Percentiles rank a stretch among this genome's conserved stretches.
Conservation (phyloP, 2,888 invertebrate species). For the Drosophila borborema region DNA sequence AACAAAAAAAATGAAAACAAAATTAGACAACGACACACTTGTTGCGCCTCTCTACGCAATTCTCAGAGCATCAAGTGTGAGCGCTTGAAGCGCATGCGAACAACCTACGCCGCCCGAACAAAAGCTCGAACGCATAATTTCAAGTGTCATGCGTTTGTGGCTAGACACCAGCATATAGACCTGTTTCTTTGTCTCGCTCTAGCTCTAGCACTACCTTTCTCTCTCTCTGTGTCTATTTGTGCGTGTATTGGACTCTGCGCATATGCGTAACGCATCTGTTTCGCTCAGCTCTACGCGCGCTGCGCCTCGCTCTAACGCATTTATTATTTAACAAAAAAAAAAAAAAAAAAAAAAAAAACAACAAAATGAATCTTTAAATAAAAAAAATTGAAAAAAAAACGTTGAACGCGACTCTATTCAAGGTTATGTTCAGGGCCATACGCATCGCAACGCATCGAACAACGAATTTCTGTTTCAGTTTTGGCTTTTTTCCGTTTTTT, state of each 20-base stretch:
- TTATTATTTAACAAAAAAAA: constrained; percentile 48
- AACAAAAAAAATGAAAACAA: background rate
- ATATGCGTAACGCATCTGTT: constrained; percentile 74
- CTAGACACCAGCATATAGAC: constrained; percentile 27
- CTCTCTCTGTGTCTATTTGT: constrained; percentile 9
- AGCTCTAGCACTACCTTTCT: background rate
- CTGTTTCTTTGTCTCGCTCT: background rate
- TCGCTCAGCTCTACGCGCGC: constrained; percentile 35
- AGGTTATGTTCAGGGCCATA: constrained; percentile 84
- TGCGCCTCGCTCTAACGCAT: constrained; percentile 70
- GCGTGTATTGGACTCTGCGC: constrained; percentile 31
- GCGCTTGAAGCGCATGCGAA: constrained; percentile 50
- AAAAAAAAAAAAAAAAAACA: constrained; percentile 28
- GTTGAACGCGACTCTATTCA: constrained; percentile 71
- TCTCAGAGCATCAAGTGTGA: constrained; percentile 27
- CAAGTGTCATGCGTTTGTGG: constrained; percentile 62
- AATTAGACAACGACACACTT: constrained; percentile 1
- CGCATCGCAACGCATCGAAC: constrained; percentile 71
- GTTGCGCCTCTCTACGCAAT: constrained; percentile 37
- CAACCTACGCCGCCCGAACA: constrained; percentile 39
- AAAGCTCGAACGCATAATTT: constrained; percentile 61
- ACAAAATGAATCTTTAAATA: constrained; percentile 72
- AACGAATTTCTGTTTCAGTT: constrained; percentile 56
- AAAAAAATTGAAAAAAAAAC: constrained; percentile 54
- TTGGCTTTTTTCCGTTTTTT: constrained; percentile 19